Conservation (phyloP, 2,888 invertebrate genomes). For the Operophtera brumata region DNA sequence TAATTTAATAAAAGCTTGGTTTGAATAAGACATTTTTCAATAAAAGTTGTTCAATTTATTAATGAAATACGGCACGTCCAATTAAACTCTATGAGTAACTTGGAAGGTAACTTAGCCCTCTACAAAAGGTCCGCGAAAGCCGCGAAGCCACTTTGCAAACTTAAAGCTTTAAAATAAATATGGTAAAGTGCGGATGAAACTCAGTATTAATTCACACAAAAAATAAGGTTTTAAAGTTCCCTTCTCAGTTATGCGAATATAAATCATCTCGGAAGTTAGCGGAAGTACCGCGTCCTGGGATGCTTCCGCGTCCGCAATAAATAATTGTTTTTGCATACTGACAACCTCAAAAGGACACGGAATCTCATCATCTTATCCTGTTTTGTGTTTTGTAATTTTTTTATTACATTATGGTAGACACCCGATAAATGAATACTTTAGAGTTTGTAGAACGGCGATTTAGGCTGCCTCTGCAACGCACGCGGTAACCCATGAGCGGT, state of each 20-base stretch:
- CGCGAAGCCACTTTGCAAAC: background rate
- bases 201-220: conserved; percentile 10
- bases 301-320: conserved; percentile 40
- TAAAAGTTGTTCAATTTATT: too few species aligned
- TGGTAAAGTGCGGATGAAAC: background rate
- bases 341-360: conserved; percentile 31
- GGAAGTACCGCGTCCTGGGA: conserved; percentile 43
- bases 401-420: background rate
- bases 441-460: too few species aligned
- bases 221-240: conserved; percentile 39
- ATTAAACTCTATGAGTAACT: background rate
- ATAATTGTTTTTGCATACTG: conserved; percentile 49
- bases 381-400: conserved; percentile 18
- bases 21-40: too few species aligned
- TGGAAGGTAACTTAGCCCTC: background rate
- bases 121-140: background rate
- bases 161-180: background rate
- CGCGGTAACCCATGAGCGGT: too few species aligned
- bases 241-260: conserved; percentile 44
- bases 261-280: conserved; percentile 49
- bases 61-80: background rate
- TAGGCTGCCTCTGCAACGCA: too few species aligned
- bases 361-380: conserved; percentile 18
- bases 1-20: too few species aligned
- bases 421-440: background rate